Percentiles rank a stretch among this genome's conserved stretches.
phyloP scores from a whole-genome alignment of 37 sponge, comb jelly and placozoan genomes.

The Chondrilla cf. caribensis region DNA sequence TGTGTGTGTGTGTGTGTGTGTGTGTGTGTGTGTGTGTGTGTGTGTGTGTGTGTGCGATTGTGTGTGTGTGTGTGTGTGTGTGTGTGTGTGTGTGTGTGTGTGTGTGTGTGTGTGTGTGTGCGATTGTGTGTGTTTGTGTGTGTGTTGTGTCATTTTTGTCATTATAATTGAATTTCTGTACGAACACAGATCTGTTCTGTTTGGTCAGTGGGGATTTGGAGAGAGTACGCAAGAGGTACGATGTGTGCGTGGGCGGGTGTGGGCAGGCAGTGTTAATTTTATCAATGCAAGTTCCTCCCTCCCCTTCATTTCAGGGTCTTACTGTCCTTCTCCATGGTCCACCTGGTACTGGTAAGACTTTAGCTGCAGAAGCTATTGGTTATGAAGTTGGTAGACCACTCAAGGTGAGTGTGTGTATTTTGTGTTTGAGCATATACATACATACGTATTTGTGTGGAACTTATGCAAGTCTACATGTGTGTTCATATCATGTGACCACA shows the following conservation, averaged over 20 bases:
- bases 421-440: too few relatives aligned
- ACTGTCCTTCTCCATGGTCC: slow-evolving; percentile 76
- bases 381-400: slow-evolving; percentile 89
- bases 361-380: slow-evolving; percentile 80
- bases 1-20: neutral
- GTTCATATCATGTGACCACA: too few relatives aligned
- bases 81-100: too few relatives aligned
- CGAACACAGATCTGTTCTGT: slow-evolving; percentile 80
- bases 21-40: slow-evolving; percentile 6
- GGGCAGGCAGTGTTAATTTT: neutral
- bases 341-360: slow-evolving; percentile 81
- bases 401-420: slow-evolving; percentile 40
- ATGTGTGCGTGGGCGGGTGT: neutral
- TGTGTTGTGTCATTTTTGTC: neutral
- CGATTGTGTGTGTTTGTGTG: too few relatives aligned
- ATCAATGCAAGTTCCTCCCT: neutral
- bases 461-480: too few relatives aligned
- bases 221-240: slow-evolving; percentile 27
- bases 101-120: too few relatives aligned
- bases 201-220: slow-evolving; percentile 90
- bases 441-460: too few relatives aligned
- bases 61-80: too few relatives aligned
- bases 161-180: neutral
- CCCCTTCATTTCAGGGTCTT: slow-evolving; percentile 37
- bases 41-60: too few relatives aligned